Percentiles rank a stretch among this genome's conserved stretches.
These are phyloP conservation scores for Boloria selene DNA, from an alignment of 2,888 invertebrate genomes.

Conservation along the genomic window DNA sequence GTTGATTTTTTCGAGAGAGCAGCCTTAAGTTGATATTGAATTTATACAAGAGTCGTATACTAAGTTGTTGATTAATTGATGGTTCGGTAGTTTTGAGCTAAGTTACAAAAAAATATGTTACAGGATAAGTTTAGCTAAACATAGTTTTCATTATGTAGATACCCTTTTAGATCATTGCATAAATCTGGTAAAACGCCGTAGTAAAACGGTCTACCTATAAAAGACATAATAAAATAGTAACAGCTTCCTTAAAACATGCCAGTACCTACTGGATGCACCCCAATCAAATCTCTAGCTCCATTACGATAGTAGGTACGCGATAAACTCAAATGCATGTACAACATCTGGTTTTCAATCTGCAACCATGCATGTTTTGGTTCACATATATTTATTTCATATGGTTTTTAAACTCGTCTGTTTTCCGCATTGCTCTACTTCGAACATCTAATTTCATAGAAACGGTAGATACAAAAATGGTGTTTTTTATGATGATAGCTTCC, in stretches of 20 bases:
- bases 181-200: background rate
- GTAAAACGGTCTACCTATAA: constrained; percentile 10
- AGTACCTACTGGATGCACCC: background rate
- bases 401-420: constrained; percentile 5
- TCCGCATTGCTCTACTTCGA: constrained; percentile 16
- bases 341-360: constrained; percentile 63
- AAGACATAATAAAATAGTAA: constrained; percentile 25
- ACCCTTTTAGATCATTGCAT: background rate
- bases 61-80: too few relatives aligned
- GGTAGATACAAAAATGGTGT: constrained; percentile 1
- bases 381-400: constrained; percentile 23
- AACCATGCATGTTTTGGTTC: constrained; percentile 39
- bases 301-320: constrained; percentile 37
- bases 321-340: constrained; percentile 46
- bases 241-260: constrained; percentile 31
- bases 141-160: background rate
- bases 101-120: too few relatives aligned
- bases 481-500: background rate
- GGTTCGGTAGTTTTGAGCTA: too few relatives aligned
- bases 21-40: too few relatives aligned
- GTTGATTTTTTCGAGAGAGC: too few relatives aligned
- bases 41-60: background rate
- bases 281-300: constrained; percentile 21
- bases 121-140: too few relatives aligned
- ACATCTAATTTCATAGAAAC: background rate